phyloP scores from a whole-genome alignment of 2,113 vertebrate species.

The Scolopax mira region DNA sequence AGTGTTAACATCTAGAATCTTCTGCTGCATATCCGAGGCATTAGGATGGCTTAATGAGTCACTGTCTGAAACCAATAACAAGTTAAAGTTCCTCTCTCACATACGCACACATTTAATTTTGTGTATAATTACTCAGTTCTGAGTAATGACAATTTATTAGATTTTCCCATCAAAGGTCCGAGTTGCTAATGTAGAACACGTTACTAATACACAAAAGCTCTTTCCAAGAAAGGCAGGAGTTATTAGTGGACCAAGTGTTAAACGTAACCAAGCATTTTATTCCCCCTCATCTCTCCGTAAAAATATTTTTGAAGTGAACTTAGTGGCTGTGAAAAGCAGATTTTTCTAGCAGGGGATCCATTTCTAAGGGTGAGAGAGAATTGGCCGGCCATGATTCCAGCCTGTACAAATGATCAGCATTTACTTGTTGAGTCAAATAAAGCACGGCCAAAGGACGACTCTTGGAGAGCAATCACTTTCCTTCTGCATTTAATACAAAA shows the following conservation, averaged over 20 bases:
- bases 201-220: not conserved
- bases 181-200: not conserved
- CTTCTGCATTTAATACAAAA: not conserved
- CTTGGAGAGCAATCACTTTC: not conserved
- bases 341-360: not conserved
- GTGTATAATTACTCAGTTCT: constrained; percentile 51
- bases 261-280: not conserved
- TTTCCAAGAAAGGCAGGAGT: not conserved
- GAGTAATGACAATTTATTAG: constrained; percentile 22
- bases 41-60: constrained; percentile 57
- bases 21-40: constrained; percentile 37
- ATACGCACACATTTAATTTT: not conserved
- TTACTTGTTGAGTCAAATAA: not conserved
- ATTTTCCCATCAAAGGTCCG: constrained; percentile 19
- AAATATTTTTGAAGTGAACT: constrained; percentile 22
- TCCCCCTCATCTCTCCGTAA: not conserved
- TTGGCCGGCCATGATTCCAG: not conserved
- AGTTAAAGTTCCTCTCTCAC: constrained; percentile 16
- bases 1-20: constrained; percentile 54
- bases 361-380: not conserved
- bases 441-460: not conserved
- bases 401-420: not conserved
- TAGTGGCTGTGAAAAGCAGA: not conserved
- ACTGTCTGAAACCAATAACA: constrained; percentile 52
- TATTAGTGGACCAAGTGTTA: not conserved